Conservation (phyloP, 1,140 invertebrate genomes). For the Pogonus chalceus region DNA sequence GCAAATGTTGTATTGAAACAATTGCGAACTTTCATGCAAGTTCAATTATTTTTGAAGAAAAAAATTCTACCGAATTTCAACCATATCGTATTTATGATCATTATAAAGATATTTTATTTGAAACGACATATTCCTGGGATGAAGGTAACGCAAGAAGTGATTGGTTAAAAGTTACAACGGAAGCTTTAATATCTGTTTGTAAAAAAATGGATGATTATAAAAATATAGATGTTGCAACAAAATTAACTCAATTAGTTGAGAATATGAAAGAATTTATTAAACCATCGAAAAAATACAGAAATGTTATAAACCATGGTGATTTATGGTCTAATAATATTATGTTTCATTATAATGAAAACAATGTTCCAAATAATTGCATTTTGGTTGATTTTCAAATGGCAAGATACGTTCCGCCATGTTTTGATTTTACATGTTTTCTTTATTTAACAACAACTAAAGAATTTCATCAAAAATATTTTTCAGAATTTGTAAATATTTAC, state of each 20-base stretch:
- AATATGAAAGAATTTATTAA: background rate
- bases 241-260: background rate
- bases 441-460: constrained; percentile 28
- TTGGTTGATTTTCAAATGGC: constrained; percentile 33
- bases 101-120: constrained; percentile 8
- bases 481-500: constrained; percentile 11
- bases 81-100: background rate
- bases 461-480: constrained; percentile 23
- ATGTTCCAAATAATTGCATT: constrained; percentile 23
- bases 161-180: background rate
- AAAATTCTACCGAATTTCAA: constrained; percentile 12
- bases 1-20: constrained; percentile 19
- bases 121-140: background rate
- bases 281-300: constrained; percentile 13
- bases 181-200: background rate
- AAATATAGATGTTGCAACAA: background rate
- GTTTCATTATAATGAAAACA: constrained; percentile 33
- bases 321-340: constrained; percentile 42
- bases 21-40: constrained; percentile 26
- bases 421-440: constrained; percentile 29
- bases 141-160: background rate
- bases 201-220: background rate
- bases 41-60: constrained; percentile 23
- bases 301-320: constrained; percentile 40
- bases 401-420: constrained; percentile 31